Evolutionary conservation across 2,888 invertebrate species (phyloP).

Genomic region (Emmelina monodactyla): DNA sequence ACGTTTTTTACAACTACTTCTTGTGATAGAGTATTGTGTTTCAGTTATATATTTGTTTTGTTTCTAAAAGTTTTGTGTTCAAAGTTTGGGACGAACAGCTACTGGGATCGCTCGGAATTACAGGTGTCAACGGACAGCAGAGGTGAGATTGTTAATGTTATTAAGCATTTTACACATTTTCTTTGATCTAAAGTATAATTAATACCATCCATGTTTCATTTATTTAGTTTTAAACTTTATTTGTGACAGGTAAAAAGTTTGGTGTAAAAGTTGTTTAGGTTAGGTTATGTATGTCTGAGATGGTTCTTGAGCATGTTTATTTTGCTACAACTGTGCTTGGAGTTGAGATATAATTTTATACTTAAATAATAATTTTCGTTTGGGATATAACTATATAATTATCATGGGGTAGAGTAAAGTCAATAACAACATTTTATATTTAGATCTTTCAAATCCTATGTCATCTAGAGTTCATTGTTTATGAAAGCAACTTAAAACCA

Average conservation of each 20-base stretch:
- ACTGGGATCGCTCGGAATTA: constrained; percentile 56
- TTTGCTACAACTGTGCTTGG: background rate
- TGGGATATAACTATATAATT: no score
- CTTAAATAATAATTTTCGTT: no score
- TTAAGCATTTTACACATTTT: constrained; percentile 20
- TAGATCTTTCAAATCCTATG: no score
- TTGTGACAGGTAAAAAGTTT: constrained; percentile 5
- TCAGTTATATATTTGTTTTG: constrained; percentile 33
- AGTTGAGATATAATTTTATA: no score
- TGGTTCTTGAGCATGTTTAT: background rate
- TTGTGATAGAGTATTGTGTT: constrained; percentile 35
- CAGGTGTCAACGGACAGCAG: constrained; percentile 52
- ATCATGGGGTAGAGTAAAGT: no score
- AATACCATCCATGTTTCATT: constrained; percentile 10
- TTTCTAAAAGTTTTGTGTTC: constrained; percentile 53
- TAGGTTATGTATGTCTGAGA: constrained; percentile 6
- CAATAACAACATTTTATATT: no score
- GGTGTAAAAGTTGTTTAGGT: constrained; percentile 14
- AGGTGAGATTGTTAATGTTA: constrained; percentile 21
- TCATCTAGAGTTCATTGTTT: no score
- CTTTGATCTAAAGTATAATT: background rate
- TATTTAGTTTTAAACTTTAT: constrained; percentile 13
- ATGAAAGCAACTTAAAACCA: no score
- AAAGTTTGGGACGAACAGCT: constrained; percentile 63
- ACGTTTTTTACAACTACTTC: no score